These are phyloP conservation scores for Zaprionus ghesquierei DNA, from an alignment of 1,140 invertebrate genomes.

Conservation along the genomic window DNA sequence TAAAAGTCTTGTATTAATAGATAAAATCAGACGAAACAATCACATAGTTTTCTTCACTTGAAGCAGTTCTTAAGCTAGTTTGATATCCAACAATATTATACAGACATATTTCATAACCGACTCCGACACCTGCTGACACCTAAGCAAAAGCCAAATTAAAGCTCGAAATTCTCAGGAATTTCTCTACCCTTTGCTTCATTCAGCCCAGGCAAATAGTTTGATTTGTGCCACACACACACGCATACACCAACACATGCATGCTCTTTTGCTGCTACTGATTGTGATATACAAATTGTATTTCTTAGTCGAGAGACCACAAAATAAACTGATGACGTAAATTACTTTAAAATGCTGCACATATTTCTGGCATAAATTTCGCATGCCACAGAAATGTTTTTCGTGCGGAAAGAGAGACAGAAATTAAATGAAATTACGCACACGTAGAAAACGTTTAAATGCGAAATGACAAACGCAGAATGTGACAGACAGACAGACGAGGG, in stretches of 20 bases:
- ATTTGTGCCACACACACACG: neutral
- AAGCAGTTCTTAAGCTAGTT: neutral
- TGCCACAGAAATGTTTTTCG: slow-evolving; percentile 55
- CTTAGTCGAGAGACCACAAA: slow-evolving; percentile 34
- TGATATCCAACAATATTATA: neutral
- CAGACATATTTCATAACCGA: neutral
- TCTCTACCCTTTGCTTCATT: neutral
- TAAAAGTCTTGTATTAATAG: too few species aligned
- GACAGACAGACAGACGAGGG: slow-evolving; percentile 6
- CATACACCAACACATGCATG: too few species aligned
- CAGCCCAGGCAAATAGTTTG: neutral
- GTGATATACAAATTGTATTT: slow-evolving; percentile 1
- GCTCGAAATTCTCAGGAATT: neutral
- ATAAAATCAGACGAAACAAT: too few species aligned
- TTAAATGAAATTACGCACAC: slow-evolving; percentile 68
- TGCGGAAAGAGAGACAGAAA: slow-evolving; percentile 16
- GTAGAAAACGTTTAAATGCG: slow-evolving; percentile 66
- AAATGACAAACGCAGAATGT: slow-evolving; percentile 52
- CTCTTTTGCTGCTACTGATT: neutral
- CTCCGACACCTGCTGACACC: neutral
- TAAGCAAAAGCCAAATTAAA: neutral
- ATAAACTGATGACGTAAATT: slow-evolving; percentile 34
- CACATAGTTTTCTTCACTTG: too few species aligned
- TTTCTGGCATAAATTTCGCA: slow-evolving; percentile 69
- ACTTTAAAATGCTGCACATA: slow-evolving; percentile 69